Percentiles rank a stretch among this genome's conserved stretches.
Evolutionary conservation across 1,140 invertebrate genomes (phyloP).

Genomic region (Atta texana): DNA sequence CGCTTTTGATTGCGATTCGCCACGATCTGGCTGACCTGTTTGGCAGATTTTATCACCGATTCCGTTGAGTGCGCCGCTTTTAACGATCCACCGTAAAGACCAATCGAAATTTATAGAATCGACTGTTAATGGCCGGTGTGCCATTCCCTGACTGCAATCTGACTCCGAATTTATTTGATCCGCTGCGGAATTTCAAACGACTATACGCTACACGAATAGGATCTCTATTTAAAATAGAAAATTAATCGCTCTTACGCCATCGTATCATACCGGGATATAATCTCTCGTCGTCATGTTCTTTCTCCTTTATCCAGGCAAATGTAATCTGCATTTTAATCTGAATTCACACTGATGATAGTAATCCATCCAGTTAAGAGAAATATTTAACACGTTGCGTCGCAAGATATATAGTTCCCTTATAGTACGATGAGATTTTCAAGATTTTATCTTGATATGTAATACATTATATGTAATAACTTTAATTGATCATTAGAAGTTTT

Average conservation of each 20-base stretch:
- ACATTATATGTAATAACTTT: background rate
- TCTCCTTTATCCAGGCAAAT: slow-evolving; percentile 15
- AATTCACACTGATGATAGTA: slow-evolving; percentile 9
- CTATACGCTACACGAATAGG: slow-evolving; percentile 43
- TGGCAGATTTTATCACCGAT: slow-evolving; percentile 56
- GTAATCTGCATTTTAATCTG: slow-evolving; percentile 39
- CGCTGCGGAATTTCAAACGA: slow-evolving; percentile 61
- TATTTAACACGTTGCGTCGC: background rate
- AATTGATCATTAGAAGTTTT: background rate
- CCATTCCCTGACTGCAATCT: slow-evolving; percentile 65
- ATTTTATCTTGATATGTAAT: background rate
- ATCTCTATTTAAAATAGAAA: slow-evolving; percentile 67
- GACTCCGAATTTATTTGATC: slow-evolving; percentile 56
- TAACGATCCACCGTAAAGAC: slow-evolving; percentile 65
- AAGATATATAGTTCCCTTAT: background rate
- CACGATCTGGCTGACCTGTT: slow-evolving; percentile 24
- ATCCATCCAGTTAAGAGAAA: background rate
- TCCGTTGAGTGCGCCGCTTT: slow-evolving; percentile 42
- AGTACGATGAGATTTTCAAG: background rate
- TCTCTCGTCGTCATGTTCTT: slow-evolving; percentile 46
- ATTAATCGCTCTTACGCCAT: slow-evolving; percentile 64
- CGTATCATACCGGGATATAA: slow-evolving; percentile 19
- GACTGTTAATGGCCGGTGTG: slow-evolving; percentile 57
- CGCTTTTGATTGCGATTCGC: slow-evolving; percentile 41
- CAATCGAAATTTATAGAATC: slow-evolving; percentile 72